These are phyloP conservation scores for Tursiops truncatus DNA, from an alignment of 2,113 vertebrate genomes.

Conservation along the genomic window DNA sequence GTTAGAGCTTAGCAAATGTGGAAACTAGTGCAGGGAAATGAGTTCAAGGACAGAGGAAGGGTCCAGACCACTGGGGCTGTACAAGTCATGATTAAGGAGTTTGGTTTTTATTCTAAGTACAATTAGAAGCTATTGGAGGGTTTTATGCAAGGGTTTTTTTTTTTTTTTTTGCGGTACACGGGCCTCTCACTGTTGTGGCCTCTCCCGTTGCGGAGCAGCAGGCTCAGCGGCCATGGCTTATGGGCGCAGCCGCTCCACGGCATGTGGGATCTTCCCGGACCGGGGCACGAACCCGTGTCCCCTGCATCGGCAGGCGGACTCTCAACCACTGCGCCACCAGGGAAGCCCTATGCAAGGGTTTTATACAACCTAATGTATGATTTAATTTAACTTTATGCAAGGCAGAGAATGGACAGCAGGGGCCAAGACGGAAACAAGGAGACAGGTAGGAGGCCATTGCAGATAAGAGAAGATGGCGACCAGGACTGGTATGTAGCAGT, in stretches of 20 bases:
- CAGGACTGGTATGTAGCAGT: neutral
- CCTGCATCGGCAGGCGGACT: too few species aligned
- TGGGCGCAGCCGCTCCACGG: too few species aligned
- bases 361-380: neutral
- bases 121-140: neutral
- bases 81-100: neutral
- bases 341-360: neutral
- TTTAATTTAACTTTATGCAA: neutral
- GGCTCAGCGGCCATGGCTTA: too few species aligned
- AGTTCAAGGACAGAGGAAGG: neutral
- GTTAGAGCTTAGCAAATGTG: neutral
- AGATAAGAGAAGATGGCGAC: neutral
- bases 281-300: too few species aligned
- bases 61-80: neutral
- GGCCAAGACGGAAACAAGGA: neutral
- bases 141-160: neutral
- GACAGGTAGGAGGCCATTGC: neutral
- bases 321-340: too few species aligned
- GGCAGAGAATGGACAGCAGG: neutral
- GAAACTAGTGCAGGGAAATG: neutral
- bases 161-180: rapidly evolving
- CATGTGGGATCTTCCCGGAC: too few species aligned
- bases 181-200: too few species aligned
- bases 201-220: too few species aligned
- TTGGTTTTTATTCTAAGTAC: neutral